These are phyloP conservation scores for Littorina saxatilis DNA, from an alignment of 1,140 invertebrate genomes.

Conservation along the genomic window DNA sequence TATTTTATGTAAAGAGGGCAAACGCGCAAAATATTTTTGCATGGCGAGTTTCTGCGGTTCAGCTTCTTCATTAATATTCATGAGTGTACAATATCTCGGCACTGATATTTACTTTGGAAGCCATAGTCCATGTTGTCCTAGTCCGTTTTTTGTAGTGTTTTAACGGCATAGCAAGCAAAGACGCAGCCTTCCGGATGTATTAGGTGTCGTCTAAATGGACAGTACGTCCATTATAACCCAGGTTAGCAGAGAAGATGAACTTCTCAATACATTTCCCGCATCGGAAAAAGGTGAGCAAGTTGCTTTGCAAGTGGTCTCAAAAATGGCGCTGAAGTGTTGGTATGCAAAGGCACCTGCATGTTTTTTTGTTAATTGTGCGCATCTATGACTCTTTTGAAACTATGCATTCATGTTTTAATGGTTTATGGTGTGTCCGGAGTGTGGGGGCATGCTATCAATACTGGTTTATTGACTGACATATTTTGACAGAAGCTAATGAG, in stretches of 20 bases:
- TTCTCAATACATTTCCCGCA: constrained; percentile 91
- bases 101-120: constrained; percentile 52
- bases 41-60: constrained; percentile 42
- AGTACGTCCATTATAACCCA: constrained; percentile 98
- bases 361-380: constrained; percentile 6
- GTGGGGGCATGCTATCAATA: background rate
- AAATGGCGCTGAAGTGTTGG: constrained; percentile 56
- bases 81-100: constrained; percentile 52
- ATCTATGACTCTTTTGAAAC: background rate
- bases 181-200: constrained; percentile 65
- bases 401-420: background rate
- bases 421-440: background rate
- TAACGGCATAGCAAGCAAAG: constrained; percentile 51
- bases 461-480: background rate
- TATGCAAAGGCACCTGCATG: constrained; percentile 39
- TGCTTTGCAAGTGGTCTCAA: constrained; percentile 51
- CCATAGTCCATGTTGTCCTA: constrained; percentile 54
- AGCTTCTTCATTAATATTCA: constrained; percentile 62
- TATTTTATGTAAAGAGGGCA: background rate
- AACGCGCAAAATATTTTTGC: constrained; percentile 5
- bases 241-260: constrained; percentile 97
- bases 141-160: constrained; percentile 53
- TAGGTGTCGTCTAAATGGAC: constrained; percentile 87
- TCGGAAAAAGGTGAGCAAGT: constrained; percentile 88
- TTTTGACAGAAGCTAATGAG: constrained; percentile 19